These are phyloP conservation scores for Opisthograptis luteolata DNA, from an alignment of 2,888 invertebrate species.

Conservation along the genomic window DNA sequence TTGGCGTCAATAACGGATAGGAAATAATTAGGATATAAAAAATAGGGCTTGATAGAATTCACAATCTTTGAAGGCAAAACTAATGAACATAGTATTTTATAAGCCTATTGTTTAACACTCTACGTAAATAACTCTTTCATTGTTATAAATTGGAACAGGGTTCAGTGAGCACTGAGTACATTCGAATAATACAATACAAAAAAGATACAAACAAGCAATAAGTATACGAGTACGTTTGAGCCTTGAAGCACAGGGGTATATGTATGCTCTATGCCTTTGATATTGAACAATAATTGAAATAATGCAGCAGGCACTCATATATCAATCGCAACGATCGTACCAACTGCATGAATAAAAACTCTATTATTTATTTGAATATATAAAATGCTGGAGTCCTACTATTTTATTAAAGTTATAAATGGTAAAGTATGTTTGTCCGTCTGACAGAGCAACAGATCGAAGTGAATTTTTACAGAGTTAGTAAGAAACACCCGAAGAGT, in stretches of 20 bases:
- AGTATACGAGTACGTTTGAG: not conserved
- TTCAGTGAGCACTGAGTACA: constrained; percentile 2
- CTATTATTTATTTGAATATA: too few relatives aligned
- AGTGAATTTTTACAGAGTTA: too few relatives aligned
- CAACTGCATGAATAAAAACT: constrained; percentile 27
- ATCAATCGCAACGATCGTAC: constrained; percentile 39
- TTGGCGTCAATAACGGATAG: not conserved
- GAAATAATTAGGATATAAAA: not conserved
- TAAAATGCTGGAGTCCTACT: too few relatives aligned
- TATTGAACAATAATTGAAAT: constrained; percentile 24
- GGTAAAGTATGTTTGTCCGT: too few relatives aligned
- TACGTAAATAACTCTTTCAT: not conserved
- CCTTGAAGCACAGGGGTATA: too few relatives aligned
- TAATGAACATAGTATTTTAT: not conserved
- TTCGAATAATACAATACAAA: too few relatives aligned
- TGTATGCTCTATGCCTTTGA: too few relatives aligned
- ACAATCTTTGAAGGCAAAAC: not conserved
- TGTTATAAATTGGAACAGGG: constrained; percentile 1
- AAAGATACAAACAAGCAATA: not conserved
- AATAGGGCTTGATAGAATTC: not conserved
- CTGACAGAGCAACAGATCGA: too few relatives aligned
- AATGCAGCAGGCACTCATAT: constrained; percentile 29
- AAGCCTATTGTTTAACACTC: not conserved
- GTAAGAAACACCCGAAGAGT: too few relatives aligned
- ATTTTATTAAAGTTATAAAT: too few relatives aligned